Evolutionary conservation across 2,888 invertebrate genomes (phyloP).

Genomic region (Acutogordius australiensis): DNA sequence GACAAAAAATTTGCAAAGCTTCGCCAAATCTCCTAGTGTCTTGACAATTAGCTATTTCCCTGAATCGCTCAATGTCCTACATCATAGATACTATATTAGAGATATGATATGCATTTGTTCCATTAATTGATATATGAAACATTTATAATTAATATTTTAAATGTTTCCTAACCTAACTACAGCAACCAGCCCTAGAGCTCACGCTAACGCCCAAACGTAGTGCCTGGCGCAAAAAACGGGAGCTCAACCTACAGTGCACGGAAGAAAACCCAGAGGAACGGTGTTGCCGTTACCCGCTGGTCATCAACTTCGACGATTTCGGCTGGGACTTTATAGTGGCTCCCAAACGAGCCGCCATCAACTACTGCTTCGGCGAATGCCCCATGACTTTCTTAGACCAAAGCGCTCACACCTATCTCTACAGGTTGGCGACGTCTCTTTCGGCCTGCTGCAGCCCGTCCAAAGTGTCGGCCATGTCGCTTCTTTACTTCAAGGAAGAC

Average conservation of each 20-base stretch:
- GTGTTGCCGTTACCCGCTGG: conserved; percentile 53
- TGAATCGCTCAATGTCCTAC: too few species aligned
- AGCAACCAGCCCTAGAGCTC: not conserved
- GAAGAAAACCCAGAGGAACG: not conserved
- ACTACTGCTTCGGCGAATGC: conserved; percentile 77
- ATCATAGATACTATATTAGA: too few species aligned
- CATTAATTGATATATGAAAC: not conserved
- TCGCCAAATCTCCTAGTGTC: not conserved
- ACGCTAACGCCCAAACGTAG: not conserved
- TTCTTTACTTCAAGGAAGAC: conserved; percentile 65
- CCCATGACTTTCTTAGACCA: conserved; percentile 54
- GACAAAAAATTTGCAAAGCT: not conserved
- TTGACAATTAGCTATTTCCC: too few species aligned
- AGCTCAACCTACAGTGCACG: not conserved
- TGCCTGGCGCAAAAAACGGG: not conserved
- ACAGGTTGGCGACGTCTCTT: conserved; percentile 46
- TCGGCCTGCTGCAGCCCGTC: conserved; percentile 70
- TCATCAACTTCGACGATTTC: conserved; percentile 65
- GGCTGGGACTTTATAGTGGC: conserved; percentile 90
- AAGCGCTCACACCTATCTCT: conserved; percentile 57
- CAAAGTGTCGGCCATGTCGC: conserved; percentile 42
- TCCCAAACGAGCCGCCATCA: conserved; percentile 63
- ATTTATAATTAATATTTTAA: not conserved
- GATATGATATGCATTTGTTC: not conserved
- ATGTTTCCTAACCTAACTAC: too few species aligned